Evolutionary conservation across 2,888 invertebrate species (phyloP), one percentile per base, ranked within the genome.

Genomic region (Serripes groenlandicus): DNA sequence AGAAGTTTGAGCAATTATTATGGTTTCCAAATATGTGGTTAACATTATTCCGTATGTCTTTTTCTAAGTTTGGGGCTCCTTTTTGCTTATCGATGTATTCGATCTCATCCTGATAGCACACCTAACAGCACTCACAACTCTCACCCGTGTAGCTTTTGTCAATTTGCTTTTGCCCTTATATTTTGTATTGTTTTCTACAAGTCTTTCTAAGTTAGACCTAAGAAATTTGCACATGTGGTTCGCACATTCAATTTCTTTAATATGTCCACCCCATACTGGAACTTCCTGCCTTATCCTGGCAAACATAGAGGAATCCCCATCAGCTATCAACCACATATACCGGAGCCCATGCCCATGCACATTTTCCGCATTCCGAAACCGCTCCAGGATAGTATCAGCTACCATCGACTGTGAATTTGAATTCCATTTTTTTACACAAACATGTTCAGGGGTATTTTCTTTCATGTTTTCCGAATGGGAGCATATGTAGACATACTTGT

Each of bases 401-500:
- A 81, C 81, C 81, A 80, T 86, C 11, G 79, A 37, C 58, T 85
- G 87, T 34, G 76, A 75, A 5, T 52, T 54, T 7, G 66, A 62
- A n/a, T 68, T 42, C 85, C 87, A 85, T 62, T 85, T 87, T 69
- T 75, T 75, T 42, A 72, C 85, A 58, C 81, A 85, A 15, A 68
- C 42, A 74, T 87, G 86, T 15, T 69, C 54, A 34, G 58, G 26
- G 1, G 69, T 32, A 21, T 56, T 11, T 15, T 15, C 23, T 15
- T 74, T 15, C 52, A 75, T 42, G 54, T 34, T 75, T 49, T 81
- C 52, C 5, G 83, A 73, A 2, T 21, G 37, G 15, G 26, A 42
- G 52, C 87, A 89, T 15, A 86, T 73, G 35, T 72, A 77, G 68
- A 86, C 87, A 49, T 81, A 79, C 52, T 87, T 87, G 49, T 88